Base-by-base conservation (phyloP, 2,888 invertebrate species). In the Syrphus vitripennis region DNA sequence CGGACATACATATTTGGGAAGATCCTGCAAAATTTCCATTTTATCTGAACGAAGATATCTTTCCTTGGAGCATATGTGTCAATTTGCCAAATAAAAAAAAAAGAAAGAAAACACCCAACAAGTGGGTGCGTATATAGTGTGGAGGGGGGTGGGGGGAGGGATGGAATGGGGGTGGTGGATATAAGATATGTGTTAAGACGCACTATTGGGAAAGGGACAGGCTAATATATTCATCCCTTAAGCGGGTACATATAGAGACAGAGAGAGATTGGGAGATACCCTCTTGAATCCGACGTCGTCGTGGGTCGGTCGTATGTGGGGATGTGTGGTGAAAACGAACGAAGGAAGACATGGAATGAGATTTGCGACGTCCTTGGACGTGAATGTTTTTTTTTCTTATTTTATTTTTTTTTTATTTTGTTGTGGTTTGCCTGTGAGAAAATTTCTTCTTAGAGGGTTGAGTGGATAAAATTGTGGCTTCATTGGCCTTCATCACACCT, bases 11-110 rank as follows among this genome's bases (percentile, higher is more conserved):
- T 86, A 82, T 86, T 82, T 86, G 71, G 31, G 65, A 90, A 90
- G 90, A 89, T 89, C 88, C 89, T 88, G 80, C n/a, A 88, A 90
- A 91, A 91, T 91, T 92, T 91, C 90, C 91, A 91, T 91, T 90
- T 91, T 91, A 91, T 90, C 90, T 75, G 10, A 48, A 79, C 57
- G 67, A 90, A 88, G 88, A 88, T 87, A 89, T 89, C 89, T 89
- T 88, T 89, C 88, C 88, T 82, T 89, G 87, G 34, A 79, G 80
- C 80, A 83, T 83, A 83, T 87, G 81, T 83, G 81, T 83, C 87
- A 86, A 86, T 82, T 86, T 86, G 81, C 71, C 71, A 81, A 84
- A 81, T 78, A 53, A 61, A 57, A 45, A 72, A 63, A 65, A 76
- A 83, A n/a, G n/a, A 74, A 76, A n/a, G 16, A 24, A 10, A 75